Percentiles rank a stretch among this genome's conserved stretches.
phyloP scores from a whole-genome alignment of 92 coral and sea anemone species.

The Nematostella vectensis region DNA sequence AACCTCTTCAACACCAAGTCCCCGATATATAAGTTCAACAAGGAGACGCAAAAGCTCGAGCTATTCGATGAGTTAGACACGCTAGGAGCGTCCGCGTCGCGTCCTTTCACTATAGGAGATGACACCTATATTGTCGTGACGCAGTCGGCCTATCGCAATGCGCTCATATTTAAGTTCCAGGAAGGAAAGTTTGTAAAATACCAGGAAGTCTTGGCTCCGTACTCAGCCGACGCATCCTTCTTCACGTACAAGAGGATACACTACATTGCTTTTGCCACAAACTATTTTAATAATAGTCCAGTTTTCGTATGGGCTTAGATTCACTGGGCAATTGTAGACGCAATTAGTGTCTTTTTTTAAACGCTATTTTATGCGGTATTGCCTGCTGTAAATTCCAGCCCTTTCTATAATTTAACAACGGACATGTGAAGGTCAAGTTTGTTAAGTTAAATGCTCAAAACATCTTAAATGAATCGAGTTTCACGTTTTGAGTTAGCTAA shows the following conservation, averaged over 20 bases:
- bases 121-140: constrained; percentile 17
- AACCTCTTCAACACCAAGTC: constrained; percentile 6
- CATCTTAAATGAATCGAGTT: too few relatives aligned
- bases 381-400: too few relatives aligned
- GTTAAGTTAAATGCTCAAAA: too few relatives aligned
- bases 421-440: too few relatives aligned
- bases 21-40: constrained; percentile 15
- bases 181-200: constrained; percentile 6
- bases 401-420: too few relatives aligned
- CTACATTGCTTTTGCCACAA: constrained; percentile 23
- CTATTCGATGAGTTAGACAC: background rate
- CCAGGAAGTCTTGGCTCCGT: constrained; percentile 12
- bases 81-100: constrained; percentile 16
- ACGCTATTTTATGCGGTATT: too few relatives aligned
- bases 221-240: constrained; percentile 21
- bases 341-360: too few relatives aligned
- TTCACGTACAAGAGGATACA: constrained; percentile 21
- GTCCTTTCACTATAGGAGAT: constrained; percentile 19
- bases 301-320: constrained; percentile 30
- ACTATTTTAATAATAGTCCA: constrained; percentile 5
- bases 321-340: too few relatives aligned
- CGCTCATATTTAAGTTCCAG: constrained; percentile 10
- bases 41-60: background rate
- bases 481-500: too few relatives aligned
- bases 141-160: constrained; percentile 14